These are phyloP conservation scores for Heliconius congener DNA, from an alignment of 1,140 invertebrate genomes.

Conservation along the genomic window DNA sequence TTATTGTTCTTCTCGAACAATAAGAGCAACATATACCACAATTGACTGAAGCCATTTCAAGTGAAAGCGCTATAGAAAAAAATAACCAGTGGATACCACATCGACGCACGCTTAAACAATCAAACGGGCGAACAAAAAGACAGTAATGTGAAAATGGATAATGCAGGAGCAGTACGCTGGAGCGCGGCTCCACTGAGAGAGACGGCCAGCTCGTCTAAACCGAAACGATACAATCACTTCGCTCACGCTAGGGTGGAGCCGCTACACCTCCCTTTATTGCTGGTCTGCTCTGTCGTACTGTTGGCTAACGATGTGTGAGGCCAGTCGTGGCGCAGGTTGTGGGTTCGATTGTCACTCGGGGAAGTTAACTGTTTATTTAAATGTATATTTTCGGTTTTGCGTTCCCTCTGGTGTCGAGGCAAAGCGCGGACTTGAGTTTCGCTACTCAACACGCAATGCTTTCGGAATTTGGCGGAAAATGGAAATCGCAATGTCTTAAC, in stretches of 20 bases:
- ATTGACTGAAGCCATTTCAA: constrained; percentile 78
- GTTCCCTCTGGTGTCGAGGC: too few relatives aligned
- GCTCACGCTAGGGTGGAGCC: neutral
- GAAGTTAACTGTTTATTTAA: too few relatives aligned
- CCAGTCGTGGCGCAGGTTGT: too few relatives aligned
- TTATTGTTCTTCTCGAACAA: constrained; percentile 79
- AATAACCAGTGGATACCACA: constrained; percentile 75
- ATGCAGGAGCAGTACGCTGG: constrained; percentile 51
- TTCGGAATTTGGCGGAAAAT: too few relatives aligned
- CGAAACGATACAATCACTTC: constrained; percentile 12
- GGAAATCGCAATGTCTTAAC: too few relatives aligned
- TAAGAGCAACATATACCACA: constrained; percentile 78
- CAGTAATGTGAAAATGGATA: constrained; percentile 79
- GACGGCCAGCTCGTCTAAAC: constrained; percentile 12
- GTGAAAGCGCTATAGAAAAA: constrained; percentile 75
- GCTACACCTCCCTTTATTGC: constrained; percentile 7
- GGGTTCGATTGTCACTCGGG: too few relatives aligned
- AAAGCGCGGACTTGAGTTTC: too few relatives aligned
- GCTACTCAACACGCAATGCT: too few relatives aligned
- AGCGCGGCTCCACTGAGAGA: constrained; percentile 26
- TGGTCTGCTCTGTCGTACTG: too few relatives aligned
- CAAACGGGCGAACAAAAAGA: constrained; percentile 78
- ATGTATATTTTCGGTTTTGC: too few relatives aligned
- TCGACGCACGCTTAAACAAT: constrained; percentile 80
- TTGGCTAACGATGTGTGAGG: too few relatives aligned